Conservation (phyloP, 2,797 vertebrate species). For the Chiloscyllium punctatum region DNA sequence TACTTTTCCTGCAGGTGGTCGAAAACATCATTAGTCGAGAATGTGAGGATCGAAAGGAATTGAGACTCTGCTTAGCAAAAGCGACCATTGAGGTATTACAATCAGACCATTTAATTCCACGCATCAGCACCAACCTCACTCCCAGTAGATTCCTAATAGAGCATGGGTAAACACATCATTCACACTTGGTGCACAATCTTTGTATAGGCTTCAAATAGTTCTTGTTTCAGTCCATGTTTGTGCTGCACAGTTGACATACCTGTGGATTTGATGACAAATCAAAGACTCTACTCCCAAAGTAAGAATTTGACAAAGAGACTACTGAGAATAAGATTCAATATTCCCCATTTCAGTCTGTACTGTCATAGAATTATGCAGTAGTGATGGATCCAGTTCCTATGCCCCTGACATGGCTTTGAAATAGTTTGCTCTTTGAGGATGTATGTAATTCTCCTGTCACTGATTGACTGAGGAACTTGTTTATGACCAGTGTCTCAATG, state of each 20-base stretch:
- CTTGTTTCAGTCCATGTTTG: not conserved
- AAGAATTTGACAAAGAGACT: not conserved
- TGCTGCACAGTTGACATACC: not conserved
- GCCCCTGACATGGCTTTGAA: not conserved
- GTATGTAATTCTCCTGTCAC: not conserved
- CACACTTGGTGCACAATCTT: not conserved
- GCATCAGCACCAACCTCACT: not conserved
- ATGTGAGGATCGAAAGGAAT: constrained; percentile 31
- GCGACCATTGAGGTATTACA: not conserved
- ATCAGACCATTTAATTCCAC: not conserved
- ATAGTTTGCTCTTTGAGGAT: not conserved
- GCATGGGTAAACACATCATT: not conserved
- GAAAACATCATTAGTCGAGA: not conserved
- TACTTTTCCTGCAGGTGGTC: constrained; percentile 14
- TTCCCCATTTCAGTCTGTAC: not conserved
- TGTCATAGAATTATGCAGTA: not conserved
- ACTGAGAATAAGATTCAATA: not conserved
- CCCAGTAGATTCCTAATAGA: not conserved
- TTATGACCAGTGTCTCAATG: not conserved
- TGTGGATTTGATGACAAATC: not conserved
- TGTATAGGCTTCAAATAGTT: no score
- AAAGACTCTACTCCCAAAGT: not conserved
- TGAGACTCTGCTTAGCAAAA: constrained; percentile 22
- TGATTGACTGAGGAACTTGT: not conserved
- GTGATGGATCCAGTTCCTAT: not conserved